Evolutionary conservation across 1,140 invertebrate genomes (phyloP).

Genomic region (Drosophila leontia): DNA sequence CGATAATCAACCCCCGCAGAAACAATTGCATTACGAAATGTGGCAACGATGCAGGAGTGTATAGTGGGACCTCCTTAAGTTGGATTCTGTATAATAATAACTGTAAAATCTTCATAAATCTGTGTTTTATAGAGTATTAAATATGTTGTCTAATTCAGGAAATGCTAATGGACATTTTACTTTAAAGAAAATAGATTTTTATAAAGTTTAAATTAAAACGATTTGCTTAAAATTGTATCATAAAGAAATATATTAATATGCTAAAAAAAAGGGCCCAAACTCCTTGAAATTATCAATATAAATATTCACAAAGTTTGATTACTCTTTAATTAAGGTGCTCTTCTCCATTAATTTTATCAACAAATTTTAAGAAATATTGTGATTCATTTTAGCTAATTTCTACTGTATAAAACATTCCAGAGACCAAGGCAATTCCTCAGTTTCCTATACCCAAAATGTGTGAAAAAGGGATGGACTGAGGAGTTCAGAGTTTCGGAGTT

Average conservation of each 20-base stretch:
- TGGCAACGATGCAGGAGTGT: slow-evolving; percentile 48
- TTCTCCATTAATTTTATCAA: background rate
- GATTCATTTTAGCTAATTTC: background rate
- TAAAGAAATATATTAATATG: too few species aligned
- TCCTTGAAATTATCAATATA: background rate
- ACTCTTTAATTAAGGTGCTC: background rate
- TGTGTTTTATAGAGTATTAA: too few species aligned
- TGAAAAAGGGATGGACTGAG: slow-evolving; percentile 1
- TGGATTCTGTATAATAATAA: too few species aligned
- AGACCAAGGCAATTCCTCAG: slow-evolving; percentile 7
- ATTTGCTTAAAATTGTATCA: too few species aligned
- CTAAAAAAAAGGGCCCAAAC: background rate
- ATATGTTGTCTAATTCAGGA: too few species aligned
- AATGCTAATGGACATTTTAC: background rate
- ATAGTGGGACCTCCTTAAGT: background rate
- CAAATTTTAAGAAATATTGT: rapidly evolving
- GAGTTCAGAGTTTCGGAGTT: slow-evolving; percentile 20
- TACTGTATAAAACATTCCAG: slow-evolving; percentile 11
- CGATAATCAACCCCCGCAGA: slow-evolving; percentile 41
- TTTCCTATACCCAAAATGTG: background rate
- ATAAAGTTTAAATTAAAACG: too few species aligned
- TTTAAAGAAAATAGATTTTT: background rate
- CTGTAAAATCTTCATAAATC: too few species aligned
- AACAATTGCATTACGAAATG: slow-evolving; percentile 65
- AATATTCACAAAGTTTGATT: background rate